These are phyloP conservation scores for Altica lythri DNA, from an alignment of 2,888 invertebrate species.

Conservation along the genomic window DNA sequence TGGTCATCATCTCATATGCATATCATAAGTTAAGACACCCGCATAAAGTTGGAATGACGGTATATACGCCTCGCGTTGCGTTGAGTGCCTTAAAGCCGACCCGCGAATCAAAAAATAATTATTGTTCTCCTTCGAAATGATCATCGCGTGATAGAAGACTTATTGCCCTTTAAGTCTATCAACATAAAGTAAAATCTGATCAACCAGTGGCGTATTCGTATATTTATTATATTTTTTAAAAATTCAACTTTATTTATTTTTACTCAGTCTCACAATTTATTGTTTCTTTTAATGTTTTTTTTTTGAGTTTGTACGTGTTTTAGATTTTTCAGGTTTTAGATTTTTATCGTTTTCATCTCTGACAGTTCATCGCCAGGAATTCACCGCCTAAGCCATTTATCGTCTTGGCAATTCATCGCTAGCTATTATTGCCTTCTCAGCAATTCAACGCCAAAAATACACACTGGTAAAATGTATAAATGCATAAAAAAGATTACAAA, in stretches of 20 bases:
- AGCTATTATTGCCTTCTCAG: too few relatives aligned
- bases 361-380: too few relatives aligned
- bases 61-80: constrained; percentile 24
- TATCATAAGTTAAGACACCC: constrained; percentile 40
- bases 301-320: too few relatives aligned
- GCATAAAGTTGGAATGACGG: constrained; percentile 33
- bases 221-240: neutral
- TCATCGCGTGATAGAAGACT: constrained; percentile 40
- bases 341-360: too few relatives aligned
- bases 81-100: constrained; percentile 6
- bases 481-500: too few relatives aligned
- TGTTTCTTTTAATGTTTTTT: neutral
- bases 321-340: too few relatives aligned
- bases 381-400: too few relatives aligned
- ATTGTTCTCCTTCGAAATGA: constrained; percentile 35
- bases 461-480: too few relatives aligned
- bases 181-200: constrained; percentile 49
- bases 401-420: too few relatives aligned
- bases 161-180: constrained; percentile 45
- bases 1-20: constrained; percentile 35
- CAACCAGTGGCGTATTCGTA: constrained; percentile 5
- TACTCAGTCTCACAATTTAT: neutral
- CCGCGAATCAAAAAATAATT: constrained; percentile 37
- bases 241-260: neutral
- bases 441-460: too few relatives aligned